phyloP scores from a whole-genome alignment of 2,888 invertebrate genomes.

The Pandemis cinnamomeana region DNA sequence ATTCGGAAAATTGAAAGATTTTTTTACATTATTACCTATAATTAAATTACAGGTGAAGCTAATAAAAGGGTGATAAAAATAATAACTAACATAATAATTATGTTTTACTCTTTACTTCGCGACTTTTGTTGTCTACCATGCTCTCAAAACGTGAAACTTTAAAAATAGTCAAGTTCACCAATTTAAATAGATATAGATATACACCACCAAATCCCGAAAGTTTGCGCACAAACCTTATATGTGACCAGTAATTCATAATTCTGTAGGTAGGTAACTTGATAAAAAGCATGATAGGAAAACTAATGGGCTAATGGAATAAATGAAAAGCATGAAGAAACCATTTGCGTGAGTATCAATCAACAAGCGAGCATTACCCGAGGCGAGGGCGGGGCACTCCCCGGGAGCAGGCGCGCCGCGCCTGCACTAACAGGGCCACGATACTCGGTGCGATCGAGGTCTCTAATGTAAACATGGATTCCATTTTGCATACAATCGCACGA shows the following conservation, averaged over 20 bases:
- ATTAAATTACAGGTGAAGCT: too few relatives aligned
- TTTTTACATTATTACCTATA: too few relatives aligned
- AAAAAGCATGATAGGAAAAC: conserved; percentile 5
- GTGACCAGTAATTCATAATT: neutral
- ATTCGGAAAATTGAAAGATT: too few relatives aligned
- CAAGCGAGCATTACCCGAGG: conserved; percentile 9
- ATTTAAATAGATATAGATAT: too few relatives aligned
- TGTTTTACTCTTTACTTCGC: too few relatives aligned
- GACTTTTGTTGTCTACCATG: too few relatives aligned
- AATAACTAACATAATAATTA: too few relatives aligned
- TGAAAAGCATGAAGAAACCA: conserved; percentile 26
- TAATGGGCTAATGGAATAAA: conserved; percentile 33
- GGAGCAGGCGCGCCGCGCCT: conserved; percentile 2
- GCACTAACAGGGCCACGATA: neutral
- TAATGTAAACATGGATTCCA: neutral
- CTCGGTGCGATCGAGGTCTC: neutral
- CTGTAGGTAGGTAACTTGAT: neutral
- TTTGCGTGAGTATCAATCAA: conserved; percentile 38
- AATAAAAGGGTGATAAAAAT: too few relatives aligned
- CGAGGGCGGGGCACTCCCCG: conserved; percentile 32
- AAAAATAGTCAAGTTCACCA: too few relatives aligned
- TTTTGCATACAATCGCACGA: neutral
- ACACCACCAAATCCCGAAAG: too few relatives aligned
- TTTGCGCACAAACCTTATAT: too few relatives aligned
- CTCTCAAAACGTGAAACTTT: too few relatives aligned